Percentiles rank a stretch among this genome's conserved stretches.
Evolutionary conservation across 2,113 vertebrate species (phyloP).

Genomic region (Pristiophorus japonicus): DNA sequence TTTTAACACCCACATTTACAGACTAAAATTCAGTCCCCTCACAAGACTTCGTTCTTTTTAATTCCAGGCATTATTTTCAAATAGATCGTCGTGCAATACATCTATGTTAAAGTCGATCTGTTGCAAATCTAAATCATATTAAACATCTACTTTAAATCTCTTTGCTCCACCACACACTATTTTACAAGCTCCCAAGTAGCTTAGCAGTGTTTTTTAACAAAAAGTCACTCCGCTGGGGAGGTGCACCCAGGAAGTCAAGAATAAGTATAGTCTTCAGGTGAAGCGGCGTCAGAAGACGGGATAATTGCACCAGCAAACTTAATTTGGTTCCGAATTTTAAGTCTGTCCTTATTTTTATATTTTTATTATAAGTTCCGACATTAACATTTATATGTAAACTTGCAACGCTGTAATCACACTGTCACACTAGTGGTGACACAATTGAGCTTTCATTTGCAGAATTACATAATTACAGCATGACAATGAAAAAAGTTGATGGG

Average conservation of each 20-base stretch:
- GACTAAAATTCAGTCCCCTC: background rate
- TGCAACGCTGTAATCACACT: background rate
- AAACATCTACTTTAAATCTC: background rate
- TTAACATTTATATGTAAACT: background rate
- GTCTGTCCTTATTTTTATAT: background rate
- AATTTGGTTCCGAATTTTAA: background rate
- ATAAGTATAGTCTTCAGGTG: background rate
- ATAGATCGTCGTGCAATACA: background rate
- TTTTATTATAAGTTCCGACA: background rate
- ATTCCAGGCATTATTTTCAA: slow-evolving; percentile 5
- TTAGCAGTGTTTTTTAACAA: background rate
- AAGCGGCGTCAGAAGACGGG: background rate
- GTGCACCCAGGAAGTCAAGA: background rate
- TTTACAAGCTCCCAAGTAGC: background rate
- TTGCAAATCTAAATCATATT: background rate
- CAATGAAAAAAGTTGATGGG: background rate
- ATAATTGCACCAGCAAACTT: background rate
- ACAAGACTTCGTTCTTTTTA: background rate
- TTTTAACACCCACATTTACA: background rate
- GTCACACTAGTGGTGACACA: background rate
- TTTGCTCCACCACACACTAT: background rate
- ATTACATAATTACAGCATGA: background rate
- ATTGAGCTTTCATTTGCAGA: background rate
- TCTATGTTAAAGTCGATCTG: background rate
- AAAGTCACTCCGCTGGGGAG: background rate